Percentiles rank a stretch among this genome's conserved stretches.
Conservation (phyloP, 2,888 invertebrate genomes). For the Drosophila sordidapex region DNA sequence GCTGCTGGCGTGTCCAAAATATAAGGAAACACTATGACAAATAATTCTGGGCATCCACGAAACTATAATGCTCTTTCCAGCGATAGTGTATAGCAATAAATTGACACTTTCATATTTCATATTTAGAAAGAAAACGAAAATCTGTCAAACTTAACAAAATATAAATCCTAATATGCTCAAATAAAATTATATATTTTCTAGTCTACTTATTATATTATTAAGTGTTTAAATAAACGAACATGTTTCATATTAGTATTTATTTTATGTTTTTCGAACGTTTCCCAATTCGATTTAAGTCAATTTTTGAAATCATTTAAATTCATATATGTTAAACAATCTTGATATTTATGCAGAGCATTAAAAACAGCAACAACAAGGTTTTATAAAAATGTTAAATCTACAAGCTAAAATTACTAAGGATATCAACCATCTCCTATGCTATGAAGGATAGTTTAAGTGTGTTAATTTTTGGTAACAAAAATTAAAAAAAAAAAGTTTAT, state of each 20-base stretch:
- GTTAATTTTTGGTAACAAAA: background rate
- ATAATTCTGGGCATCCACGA: constrained; percentile 1
- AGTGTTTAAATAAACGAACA: background rate
- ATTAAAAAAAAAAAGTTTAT: background rate
- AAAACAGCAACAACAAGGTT: background rate
- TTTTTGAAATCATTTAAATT: background rate
- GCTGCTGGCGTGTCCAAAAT: constrained; percentile 34
- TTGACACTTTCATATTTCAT: background rate
- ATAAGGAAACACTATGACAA: constrained; percentile 17
- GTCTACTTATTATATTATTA: background rate
- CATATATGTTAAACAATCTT: background rate
- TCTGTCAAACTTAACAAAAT: background rate
- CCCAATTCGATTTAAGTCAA: background rate
- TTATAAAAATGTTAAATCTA: background rate
- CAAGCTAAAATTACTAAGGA: background rate
- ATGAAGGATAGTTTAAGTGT: background rate
- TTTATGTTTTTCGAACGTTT: background rate
- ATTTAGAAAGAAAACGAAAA: background rate
- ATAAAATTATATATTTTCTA: background rate
- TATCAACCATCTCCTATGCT: background rate
- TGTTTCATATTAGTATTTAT: background rate
- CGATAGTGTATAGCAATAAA: background rate
- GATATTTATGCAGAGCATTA: background rate
- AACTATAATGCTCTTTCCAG: constrained; percentile 24
- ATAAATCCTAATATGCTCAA: background rate